phyloP scores from a whole-genome alignment of 2,888 invertebrate genomes.

The Tinea pellionella region DNA sequence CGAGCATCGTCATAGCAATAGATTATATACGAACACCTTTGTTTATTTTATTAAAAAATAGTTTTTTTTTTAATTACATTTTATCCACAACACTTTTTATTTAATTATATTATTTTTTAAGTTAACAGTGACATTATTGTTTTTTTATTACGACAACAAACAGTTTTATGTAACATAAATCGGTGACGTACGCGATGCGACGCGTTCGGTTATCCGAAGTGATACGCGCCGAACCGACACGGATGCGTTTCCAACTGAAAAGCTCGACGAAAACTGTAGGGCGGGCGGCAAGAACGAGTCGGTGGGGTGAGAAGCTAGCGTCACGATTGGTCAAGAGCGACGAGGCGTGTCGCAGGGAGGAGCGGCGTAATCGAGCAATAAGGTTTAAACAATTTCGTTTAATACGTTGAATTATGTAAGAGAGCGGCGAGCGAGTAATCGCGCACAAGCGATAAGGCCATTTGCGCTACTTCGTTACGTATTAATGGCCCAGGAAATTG shows the following conservation, averaged over 20 bases:
- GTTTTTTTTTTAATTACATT: slow-evolving; percentile 3
- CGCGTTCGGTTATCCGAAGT: background rate
- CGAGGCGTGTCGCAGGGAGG: slow-evolving; percentile 61
- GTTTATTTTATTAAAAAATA: background rate
- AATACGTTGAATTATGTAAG: slow-evolving; percentile 72
- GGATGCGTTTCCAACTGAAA: slow-evolving; percentile 35
- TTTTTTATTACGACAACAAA: background rate
- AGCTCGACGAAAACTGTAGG: slow-evolving; percentile 25
- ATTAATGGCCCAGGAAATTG: slow-evolving; percentile 70
- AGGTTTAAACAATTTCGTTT: slow-evolving; percentile 72
- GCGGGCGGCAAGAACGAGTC: slow-evolving; percentile 36
- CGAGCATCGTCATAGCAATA: slow-evolving; percentile 66
- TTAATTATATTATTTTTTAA: background rate
- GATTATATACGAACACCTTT: background rate
- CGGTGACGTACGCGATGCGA: background rate
- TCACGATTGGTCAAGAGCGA: slow-evolving; percentile 50
- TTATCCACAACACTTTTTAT: background rate
- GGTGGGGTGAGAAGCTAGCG: slow-evolving; percentile 28
- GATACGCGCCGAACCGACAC: slow-evolving; percentile 19
- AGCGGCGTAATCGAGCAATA: slow-evolving; percentile 70
- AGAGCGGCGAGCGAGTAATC: slow-evolving; percentile 66
- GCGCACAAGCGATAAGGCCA: slow-evolving; percentile 70
- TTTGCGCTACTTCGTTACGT: slow-evolving; percentile 70
- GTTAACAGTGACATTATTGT: background rate
- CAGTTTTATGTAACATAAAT: background rate